Evolutionary conservation across 2,113 vertebrate species (phyloP), one percentile per base, ranked within the genome.

Genomic region (Chionis minor): DNA sequence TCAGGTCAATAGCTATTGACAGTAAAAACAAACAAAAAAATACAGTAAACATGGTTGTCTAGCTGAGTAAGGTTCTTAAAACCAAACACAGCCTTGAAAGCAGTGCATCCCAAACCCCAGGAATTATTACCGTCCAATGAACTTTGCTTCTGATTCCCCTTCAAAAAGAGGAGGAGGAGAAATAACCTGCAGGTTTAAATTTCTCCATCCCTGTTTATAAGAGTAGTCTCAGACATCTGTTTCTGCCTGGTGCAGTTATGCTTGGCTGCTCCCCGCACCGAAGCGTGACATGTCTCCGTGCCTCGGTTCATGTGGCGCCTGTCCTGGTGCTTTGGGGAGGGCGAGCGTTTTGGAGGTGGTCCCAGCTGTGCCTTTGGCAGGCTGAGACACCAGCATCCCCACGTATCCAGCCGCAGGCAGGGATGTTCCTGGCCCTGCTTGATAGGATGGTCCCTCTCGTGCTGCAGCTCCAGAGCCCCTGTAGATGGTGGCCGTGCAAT

Each of bases 191-290:
- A 32, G 27, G 14, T 49, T 92, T 9, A 58, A 30, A 54, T 77
- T 40, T 92, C 83, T 66, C 72, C 35, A 4, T 51, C 2, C 15
- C 30, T 92, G 79, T 97, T 92, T 70, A 4, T 59, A 61, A 81
- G 63, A 20, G 40, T 3, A 28, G 66, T 54, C 21, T 94, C 61
- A 83, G 38, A 70, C 95, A 86, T 62, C 86, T 96, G 94, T 88
- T 92, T 95, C 17, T 77, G 94, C 61, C 3, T 7, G 63, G 59
- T 58, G 51, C 30, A 42, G 94, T 86, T 79, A 16, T 15, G 95
- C 79, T 35, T 56, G 0, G 3, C 82, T 82, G 94, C 78, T 82
- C 38, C 40, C 56, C 42, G 6, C 28, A 24, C 66, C 2, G 23
- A 63, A 71, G 71, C 32, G 8, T 87, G 80, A 72, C 14, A 1